Base-by-base conservation (phyloP, 2,888 invertebrate genomes). In the Cheilosia variabilis region DNA sequence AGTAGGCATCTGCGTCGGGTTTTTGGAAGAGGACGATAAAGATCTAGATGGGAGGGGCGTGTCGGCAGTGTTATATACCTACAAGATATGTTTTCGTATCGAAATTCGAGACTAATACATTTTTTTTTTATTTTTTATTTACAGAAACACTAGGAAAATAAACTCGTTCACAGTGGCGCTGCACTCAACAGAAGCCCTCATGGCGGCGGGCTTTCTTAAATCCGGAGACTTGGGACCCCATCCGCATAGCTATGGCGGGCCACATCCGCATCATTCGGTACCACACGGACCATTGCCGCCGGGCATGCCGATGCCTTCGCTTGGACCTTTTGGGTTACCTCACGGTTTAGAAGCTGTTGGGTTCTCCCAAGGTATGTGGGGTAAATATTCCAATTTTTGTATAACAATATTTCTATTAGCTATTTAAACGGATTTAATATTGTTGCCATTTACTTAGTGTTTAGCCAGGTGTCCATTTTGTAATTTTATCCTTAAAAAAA, bases 291-390 rank as follows among this genome's bases (percentile, higher is more conserved):
- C 92, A 37, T 87, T 92, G 80, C 92, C 92, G 87, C 92, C 92
- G 68, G 92, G 92, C 80, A 92, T 92, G 92, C 91, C 92, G 77
- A 92, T 92, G 92, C 90, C 92, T 63, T 92, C 92, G 47, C 89
- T 92, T 82, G 91, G 91, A 89, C 92, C 92, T 89, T 92, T 92
- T 90, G 92, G 92, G 89, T 89, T 92, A 89, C 92, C 92, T 88
- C 92, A 92, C 89, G 92, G 92, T 88, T 89, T 92, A 88, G 92
- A 92, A 89, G 92, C 92, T 88, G 92, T 92, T 90, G 92, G 92
- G 90, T 92, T 92, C 89, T 91, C 92, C 90, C 92, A 92, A 92
- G 92, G 92, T 92, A 92, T 92, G 92, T 92, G 92, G 92, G 92
- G 92, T 92, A 92, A 92, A 92, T 92, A 92, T 92, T 90, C 88